Conservation (phyloP, 2,888 invertebrate genomes). For the Pasiphila rectangulata region DNA sequence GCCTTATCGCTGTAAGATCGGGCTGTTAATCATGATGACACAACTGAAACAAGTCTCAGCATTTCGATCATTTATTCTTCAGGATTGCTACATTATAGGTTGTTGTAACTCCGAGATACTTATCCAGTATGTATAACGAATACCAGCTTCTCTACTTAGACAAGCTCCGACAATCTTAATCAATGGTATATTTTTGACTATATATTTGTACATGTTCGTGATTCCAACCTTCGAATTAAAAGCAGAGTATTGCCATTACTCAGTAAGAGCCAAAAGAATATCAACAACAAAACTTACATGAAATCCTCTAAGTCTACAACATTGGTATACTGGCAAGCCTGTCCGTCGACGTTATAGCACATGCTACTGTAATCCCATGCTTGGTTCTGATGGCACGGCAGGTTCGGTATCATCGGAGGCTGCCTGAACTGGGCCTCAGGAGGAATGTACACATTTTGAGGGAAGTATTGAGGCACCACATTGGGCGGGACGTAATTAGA, state of each 20-base stretch:
- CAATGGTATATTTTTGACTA: too few species aligned
- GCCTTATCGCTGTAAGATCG: too few species aligned
- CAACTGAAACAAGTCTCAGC: too few species aligned
- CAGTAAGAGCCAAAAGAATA: slow-evolving; percentile 4
- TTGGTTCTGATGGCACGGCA: slow-evolving; percentile 73
- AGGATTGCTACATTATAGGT: too few species aligned
- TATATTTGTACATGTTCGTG: too few species aligned
- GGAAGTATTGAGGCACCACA: slow-evolving; percentile 42
- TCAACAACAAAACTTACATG: slow-evolving; percentile 81
- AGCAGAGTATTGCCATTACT: background rate
- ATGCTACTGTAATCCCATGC: slow-evolving; percentile 83
- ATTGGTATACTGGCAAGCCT: slow-evolving; percentile 84
- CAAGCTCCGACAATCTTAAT: too few species aligned
- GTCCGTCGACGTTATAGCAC: slow-evolving; percentile 84
- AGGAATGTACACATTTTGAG: slow-evolving; percentile 39
- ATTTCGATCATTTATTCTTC: too few species aligned
- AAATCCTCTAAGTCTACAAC: slow-evolving; percentile 87
- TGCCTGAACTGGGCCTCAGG: slow-evolving; percentile 41
- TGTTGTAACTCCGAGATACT: too few species aligned
- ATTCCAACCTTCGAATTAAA: background rate
- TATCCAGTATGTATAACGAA: too few species aligned
- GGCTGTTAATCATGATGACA: too few species aligned
- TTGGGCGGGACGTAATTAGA: slow-evolving; percentile 39
- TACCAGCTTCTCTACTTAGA: too few species aligned
- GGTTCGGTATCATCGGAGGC: slow-evolving; percentile 45